Evolutionary conservation across 2,797 vertebrate genomes (phyloP).

Genomic region (Eidolon dupreanum): DNA sequence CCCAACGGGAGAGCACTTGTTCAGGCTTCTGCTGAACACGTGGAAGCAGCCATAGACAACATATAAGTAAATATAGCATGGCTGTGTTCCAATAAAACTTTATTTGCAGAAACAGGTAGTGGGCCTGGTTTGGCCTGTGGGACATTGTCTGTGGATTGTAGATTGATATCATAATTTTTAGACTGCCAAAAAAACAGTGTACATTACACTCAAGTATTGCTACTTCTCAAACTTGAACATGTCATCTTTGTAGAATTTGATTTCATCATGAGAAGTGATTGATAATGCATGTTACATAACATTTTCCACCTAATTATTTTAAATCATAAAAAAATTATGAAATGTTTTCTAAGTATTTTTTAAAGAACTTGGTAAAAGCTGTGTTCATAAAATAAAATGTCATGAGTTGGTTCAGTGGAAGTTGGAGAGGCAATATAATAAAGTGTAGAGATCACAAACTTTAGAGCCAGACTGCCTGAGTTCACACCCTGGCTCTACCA

Average conservation of each 20-base stretch:
- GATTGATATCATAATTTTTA: neutral
- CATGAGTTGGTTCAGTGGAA: neutral
- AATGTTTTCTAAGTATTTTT: neutral
- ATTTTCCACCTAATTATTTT: neutral
- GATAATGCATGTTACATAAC: neutral
- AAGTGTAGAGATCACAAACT: neutral
- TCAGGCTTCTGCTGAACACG: neutral
- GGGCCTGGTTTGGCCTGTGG: neutral
- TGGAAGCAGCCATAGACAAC: neutral
- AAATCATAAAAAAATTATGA: neutral
- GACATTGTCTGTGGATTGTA: neutral
- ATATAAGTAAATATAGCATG: neutral
- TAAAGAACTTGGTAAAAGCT: neutral
- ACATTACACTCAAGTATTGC: neutral
- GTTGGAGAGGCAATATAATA: neutral
- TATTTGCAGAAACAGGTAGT: neutral
- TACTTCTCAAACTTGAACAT: neutral
- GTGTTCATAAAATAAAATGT: neutral
- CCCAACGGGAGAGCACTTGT: neutral
- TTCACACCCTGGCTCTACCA: neutral
- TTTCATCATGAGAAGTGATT: neutral
- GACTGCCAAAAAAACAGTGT: neutral
- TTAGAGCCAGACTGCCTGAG: neutral
- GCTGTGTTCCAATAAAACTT: neutral
- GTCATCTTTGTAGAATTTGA: constrained; percentile 7